Base-by-base conservation (phyloP, 2,888 invertebrate genomes). In the Melieria omissa region DNA sequence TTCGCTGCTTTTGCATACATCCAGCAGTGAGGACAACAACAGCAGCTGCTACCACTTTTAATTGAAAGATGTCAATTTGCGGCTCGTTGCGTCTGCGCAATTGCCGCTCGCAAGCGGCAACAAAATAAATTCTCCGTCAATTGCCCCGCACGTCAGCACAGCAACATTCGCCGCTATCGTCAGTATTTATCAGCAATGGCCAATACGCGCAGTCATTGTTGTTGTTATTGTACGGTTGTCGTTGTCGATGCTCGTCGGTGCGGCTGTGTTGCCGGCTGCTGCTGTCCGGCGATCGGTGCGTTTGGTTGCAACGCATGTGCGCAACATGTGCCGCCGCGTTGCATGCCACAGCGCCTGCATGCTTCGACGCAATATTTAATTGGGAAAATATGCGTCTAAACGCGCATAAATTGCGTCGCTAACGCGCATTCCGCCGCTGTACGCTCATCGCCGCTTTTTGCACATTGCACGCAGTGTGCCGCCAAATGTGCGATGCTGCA, bases 371-470 rank as follows among this genome's bases (percentile, higher is more conserved):
- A 83, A 83, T 85, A 85, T 85, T 85, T 85, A 85, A 85, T 85
- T 85, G 85, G 85, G 82, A 85, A 85, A 83, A 85, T 85, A 84
- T 84, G 83, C 83, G 84, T 83, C 81, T 82, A 81, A 84, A 84
- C 85, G 84, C 85, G 84, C 84, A 84, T 84, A 84, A 84, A 84
- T 84, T 83, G 72, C 47, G 78, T 77, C 77, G 75, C 75, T 80
- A 78, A 80, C 78, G 80, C 78, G 79, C 75, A 77, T 72, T 72
- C 60, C 65, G 60, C 80, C 75, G 79, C 71, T 29, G 12, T 58
- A 14, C 5, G 58, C 29, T 29, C 29, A 29, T 29, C 29, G 29
- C 2, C 29, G 29, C 29, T 29, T 29, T 29, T 29, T 29, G 29
- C 29, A 29, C 29, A 29, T 29, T 29, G 29, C 29, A 29, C 29